phyloP scores from a whole-genome alignment of 2,113 vertebrate genomes.

The Prinia subflava region DNA sequence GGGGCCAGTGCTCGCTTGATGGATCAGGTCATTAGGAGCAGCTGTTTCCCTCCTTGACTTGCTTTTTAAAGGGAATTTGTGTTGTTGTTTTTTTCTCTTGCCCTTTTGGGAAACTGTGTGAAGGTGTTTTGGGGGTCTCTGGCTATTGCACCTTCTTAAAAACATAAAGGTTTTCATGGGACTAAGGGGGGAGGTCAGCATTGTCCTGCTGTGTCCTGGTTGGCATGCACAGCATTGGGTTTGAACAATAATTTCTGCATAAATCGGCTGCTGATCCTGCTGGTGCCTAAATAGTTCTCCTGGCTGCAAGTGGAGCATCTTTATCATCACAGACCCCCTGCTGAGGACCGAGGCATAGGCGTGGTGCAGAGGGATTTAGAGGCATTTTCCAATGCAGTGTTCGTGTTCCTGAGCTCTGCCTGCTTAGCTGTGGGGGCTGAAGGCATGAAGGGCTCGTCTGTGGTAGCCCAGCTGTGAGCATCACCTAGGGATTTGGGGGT shows the following conservation, averaged over 20 bases:
- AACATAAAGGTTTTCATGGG: not conserved
- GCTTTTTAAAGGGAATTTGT: not conserved
- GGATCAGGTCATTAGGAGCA: slow-evolving; percentile 37
- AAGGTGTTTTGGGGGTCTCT: not conserved
- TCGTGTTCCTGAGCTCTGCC: not conserved
- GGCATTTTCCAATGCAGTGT: not conserved
- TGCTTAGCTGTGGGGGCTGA: not conserved
- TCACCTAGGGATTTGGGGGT: not conserved
- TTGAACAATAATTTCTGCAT: not conserved
- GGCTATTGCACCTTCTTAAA: not conserved
- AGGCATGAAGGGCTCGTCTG: not conserved
- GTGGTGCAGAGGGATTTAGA: not conserved
- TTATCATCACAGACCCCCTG: fast-evolving
- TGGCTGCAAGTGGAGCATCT: not conserved
- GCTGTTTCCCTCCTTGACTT: slow-evolving; percentile 14
- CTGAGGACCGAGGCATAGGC: not conserved
- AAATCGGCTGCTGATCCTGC: not conserved
- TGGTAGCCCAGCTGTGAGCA: not conserved
- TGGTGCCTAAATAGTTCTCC: not conserved
- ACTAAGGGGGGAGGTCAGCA: not conserved
- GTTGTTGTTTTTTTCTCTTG: not conserved
- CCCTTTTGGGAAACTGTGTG: not conserved
- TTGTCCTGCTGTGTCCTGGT: not conserved
- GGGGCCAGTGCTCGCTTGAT: not conserved
- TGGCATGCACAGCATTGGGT: not conserved